Evolutionary conservation across 1,140 invertebrate genomes (phyloP), one percentile per base, ranked within the genome.

Genomic region (Frieseomelitta varia): DNA sequence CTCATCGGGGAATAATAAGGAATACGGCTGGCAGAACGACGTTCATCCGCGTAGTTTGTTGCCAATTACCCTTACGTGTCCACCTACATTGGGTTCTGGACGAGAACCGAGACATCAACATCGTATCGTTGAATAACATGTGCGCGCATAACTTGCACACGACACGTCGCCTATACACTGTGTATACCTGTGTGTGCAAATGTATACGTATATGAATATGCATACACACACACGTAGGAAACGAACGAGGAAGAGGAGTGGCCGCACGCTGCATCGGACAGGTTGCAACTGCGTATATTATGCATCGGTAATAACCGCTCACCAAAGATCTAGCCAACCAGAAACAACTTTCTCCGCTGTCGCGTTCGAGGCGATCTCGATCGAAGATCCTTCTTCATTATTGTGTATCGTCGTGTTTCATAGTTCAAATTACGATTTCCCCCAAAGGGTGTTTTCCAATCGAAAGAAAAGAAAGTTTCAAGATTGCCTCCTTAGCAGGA

Each of bases 51-150:
- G 55, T 75, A 71, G 77, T 77, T 79, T 81, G 88, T 85, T 84
- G 69, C 86, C 86, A 88, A 87, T 87, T 78, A 83, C 84, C 80
- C 79, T 39, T 71, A 87, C 39, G 88, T 88, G 89, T 85, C 75
- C 72, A 19, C 71, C 67, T 79, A 63, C 85, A 14, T 34, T 58
- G 53, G 15, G 53, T 67, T 39, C 75, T 65, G 58, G 71, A 39
- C 77, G 80, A 87, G 81, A 65, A 55, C 51, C 34, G 71, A 63
- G 55, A 58, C 58, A 73, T 74, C 56, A 56, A 79, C 71, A n/a
- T 21, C 63, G 76, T n/a, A 4, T 30, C 76, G 39, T 17, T 78
- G 76, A 65, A 53, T 65, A 78, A 78, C 76, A 10, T 24, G 47
- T 51, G 39, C 30, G 10, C 47, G 21, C 53, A 24, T 78, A 24